These are phyloP conservation scores for Echiichthys vipera DNA, from an alignment of 2,797 vertebrate genomes.

Conservation along the genomic window DNA sequence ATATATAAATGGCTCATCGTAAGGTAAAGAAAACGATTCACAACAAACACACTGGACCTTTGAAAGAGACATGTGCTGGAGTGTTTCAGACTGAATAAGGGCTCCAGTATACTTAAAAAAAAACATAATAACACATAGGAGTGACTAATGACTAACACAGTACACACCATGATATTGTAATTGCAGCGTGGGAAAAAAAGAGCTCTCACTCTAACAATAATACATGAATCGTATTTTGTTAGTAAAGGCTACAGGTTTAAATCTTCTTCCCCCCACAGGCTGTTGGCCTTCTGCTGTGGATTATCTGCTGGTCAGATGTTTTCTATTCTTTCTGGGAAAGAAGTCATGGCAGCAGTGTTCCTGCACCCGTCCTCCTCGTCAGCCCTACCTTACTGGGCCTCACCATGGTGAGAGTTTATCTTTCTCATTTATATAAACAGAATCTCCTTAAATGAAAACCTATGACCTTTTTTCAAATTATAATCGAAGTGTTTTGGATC, in stretches of 20 bases:
- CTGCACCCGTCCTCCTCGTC: conserved; percentile 87
- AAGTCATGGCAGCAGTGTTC: conserved; percentile 74
- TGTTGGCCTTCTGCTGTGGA: conserved; percentile 91
- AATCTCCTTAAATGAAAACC: too few species aligned
- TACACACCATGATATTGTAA: neutral
- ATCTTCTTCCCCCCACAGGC: conserved; percentile 76
- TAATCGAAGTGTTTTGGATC: neutral
- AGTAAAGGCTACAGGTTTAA: neutral
- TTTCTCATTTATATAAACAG: neutral
- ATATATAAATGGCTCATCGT: too few species aligned
- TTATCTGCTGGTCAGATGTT: conserved; percentile 98
- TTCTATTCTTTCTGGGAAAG: conserved; percentile 98
- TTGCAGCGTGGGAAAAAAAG: neutral
- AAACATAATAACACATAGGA: neutral
- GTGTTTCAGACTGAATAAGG: neutral
- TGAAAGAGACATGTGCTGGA: too few species aligned
- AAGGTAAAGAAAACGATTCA: too few species aligned
- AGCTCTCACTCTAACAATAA: neutral
- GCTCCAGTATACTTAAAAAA: neutral
- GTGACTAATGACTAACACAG: neutral
- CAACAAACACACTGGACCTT: too few species aligned
- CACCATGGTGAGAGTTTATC: conserved; percentile 90
- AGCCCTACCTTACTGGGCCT: conserved; percentile 93
- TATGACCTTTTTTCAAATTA: too few species aligned
- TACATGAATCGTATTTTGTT: neutral